Conservation (phyloP, 2,797 vertebrate genomes). For the Mareca strepera region DNA sequence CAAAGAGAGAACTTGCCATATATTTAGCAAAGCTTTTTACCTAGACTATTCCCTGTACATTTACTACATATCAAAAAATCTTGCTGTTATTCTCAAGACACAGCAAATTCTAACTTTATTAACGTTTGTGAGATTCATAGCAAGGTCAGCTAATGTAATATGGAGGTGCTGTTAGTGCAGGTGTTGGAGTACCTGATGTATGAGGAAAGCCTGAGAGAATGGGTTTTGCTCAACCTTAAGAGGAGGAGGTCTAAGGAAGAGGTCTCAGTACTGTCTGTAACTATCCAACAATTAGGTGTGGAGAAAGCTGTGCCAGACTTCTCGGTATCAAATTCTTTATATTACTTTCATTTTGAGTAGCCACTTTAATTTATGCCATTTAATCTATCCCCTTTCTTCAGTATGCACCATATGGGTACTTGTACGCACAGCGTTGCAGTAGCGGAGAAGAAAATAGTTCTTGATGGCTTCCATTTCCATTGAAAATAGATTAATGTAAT, state of each 20-base stretch:
- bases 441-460: neutral
- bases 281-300: neutral
- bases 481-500: neutral
- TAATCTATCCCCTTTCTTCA: neutral
- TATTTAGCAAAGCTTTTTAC: neutral
- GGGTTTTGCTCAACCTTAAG: neutral
- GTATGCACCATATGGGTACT: accelerated
- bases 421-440: neutral
- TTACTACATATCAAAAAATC: neutral
- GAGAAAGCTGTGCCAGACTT: neutral
- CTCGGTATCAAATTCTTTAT: neutral
- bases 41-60: neutral
- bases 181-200: neutral
- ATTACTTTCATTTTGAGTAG: neutral
- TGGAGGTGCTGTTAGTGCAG: neutral
- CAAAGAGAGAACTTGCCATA: neutral
- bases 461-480: neutral
- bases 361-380: neutral
- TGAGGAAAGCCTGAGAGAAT: neutral
- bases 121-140: neutral
- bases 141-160: neutral
- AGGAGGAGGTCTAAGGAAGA: neutral
- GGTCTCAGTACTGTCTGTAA: neutral
- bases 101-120: neutral
- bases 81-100: neutral